Conservation (phyloP, 2,888 invertebrate species). For the Mythimna impura region DNA sequence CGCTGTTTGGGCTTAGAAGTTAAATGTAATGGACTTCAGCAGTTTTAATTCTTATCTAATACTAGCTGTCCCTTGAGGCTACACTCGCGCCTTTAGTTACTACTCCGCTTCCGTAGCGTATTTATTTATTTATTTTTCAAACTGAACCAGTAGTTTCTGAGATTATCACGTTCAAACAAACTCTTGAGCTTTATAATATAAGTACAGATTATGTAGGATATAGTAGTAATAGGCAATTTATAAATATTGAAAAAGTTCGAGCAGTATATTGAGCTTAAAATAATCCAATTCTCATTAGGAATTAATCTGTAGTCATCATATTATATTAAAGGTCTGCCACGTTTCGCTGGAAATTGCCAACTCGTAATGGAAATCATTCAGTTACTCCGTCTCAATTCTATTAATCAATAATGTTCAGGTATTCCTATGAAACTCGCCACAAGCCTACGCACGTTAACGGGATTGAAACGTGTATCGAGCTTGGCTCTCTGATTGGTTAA, state of each 20-base stretch:
- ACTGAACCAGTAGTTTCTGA: too few relatives aligned
- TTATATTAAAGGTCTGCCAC: conserved; percentile 34
- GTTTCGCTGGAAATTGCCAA: conserved; percentile 30
- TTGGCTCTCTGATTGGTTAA: too few relatives aligned
- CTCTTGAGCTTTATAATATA: too few relatives aligned
- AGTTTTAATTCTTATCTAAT: not conserved
- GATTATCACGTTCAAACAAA: too few relatives aligned
- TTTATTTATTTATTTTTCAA: too few relatives aligned
- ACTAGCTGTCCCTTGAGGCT: not conserved
- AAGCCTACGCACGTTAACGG: not conserved
- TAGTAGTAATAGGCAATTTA: too few relatives aligned
- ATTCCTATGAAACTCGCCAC: conserved; percentile 10
- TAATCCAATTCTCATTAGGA: conserved; percentile 15
- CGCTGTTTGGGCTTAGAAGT: not conserved
- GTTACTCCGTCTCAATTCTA: conserved; percentile 30
- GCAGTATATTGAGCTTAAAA: conserved; percentile 14
- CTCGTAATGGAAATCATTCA: conserved; percentile 40
- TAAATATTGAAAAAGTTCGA: too few relatives aligned
- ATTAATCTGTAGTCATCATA: conserved; percentile 24
- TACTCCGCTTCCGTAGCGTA: too few relatives aligned
- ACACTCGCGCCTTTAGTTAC: too few relatives aligned
- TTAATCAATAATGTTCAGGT: conserved; percentile 39
- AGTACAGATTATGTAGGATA: too few relatives aligned
- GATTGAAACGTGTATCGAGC: too few relatives aligned
- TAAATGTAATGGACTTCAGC: not conserved